Evolutionary conservation across 2,888 invertebrate species (phyloP).

Genomic region (Tipula lateralis): DNA sequence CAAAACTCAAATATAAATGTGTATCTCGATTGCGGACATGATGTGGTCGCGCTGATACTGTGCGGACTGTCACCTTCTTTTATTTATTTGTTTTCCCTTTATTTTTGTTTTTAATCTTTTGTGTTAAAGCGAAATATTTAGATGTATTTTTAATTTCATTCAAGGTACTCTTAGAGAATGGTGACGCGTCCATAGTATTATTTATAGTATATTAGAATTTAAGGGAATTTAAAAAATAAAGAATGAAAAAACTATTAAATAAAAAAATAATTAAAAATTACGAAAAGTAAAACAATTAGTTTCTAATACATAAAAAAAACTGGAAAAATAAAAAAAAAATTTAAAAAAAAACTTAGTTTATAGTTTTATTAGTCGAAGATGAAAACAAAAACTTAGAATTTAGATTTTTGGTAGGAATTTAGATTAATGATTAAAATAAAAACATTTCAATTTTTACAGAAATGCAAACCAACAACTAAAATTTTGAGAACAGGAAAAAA

Average conservation of each 20-base stretch:
- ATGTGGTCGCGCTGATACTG: neutral
- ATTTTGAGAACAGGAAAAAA: constrained; percentile 7
- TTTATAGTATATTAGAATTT: neutral
- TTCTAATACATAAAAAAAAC: neutral
- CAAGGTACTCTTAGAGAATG: constrained; percentile 20
- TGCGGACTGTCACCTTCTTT: constrained; percentile 25
- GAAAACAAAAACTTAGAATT: constrained; percentile 25
- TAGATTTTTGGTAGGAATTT: constrained; percentile 28
- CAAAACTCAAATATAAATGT: neutral
- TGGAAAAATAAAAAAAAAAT: neutral
- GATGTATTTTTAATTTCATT: neutral
- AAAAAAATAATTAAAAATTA: neutral
- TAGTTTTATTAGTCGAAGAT: constrained; percentile 26
- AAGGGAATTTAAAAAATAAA: neutral
- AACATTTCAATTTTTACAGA: constrained; percentile 26
- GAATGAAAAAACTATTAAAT: neutral
- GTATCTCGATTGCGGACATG: neutral
- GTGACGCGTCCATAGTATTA: constrained; percentile 25
- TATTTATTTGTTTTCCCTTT: neutral
- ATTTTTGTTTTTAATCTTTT: neutral
- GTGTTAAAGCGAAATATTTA: neutral
- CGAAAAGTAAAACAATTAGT: neutral
- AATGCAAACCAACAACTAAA: constrained; percentile 2
- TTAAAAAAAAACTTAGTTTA: neutral
- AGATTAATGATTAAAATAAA: constrained; percentile 7